These are phyloP conservation scores for Callyntrura sp. DNA, from an alignment of 2,888 invertebrate genomes.

Conservation along the genomic window DNA sequence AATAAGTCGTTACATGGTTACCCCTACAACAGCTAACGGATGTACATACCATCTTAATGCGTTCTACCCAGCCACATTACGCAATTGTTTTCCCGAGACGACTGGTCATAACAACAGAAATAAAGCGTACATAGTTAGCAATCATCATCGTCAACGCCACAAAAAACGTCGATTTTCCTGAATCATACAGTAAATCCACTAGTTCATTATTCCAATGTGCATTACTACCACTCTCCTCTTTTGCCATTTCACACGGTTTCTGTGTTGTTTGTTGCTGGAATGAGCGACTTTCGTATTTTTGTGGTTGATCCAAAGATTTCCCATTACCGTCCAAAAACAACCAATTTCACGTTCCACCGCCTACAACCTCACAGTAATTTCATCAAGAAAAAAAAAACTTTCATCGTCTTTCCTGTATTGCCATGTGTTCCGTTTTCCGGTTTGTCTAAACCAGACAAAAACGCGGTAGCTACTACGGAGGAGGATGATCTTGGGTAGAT, in stretches of 20 bases:
- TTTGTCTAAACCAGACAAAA: background rate
- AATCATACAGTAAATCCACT: too few species aligned
- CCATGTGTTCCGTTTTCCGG: background rate
- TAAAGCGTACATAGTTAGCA: too few species aligned
- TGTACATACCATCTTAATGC: too few species aligned
- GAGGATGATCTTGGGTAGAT: too few species aligned
- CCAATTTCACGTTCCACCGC: slow-evolving; percentile 69
- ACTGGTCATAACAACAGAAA: too few species aligned
- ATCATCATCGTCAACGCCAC: background rate
- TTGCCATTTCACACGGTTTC: too few species aligned
- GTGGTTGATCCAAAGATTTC: slow-evolving; percentile 72
- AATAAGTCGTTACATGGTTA: too few species aligned
- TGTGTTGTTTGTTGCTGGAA: background rate
- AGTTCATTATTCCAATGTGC: slow-evolving; percentile 22
- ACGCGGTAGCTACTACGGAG: background rate
- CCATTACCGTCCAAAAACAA: slow-evolving; percentile 70
- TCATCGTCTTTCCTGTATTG: slow-evolving; percentile 17
- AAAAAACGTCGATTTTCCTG: background rate
- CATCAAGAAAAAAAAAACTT: slow-evolving; percentile 49
- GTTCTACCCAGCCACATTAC: too few species aligned
- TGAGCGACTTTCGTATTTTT: background rate
- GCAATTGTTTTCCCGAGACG: too few species aligned
- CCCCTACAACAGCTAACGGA: too few species aligned
- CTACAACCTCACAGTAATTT: slow-evolving; percentile 45
- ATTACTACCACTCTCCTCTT: background rate